Conservation (phyloP, 2,113 vertebrate species). For the Zingel zingel region DNA sequence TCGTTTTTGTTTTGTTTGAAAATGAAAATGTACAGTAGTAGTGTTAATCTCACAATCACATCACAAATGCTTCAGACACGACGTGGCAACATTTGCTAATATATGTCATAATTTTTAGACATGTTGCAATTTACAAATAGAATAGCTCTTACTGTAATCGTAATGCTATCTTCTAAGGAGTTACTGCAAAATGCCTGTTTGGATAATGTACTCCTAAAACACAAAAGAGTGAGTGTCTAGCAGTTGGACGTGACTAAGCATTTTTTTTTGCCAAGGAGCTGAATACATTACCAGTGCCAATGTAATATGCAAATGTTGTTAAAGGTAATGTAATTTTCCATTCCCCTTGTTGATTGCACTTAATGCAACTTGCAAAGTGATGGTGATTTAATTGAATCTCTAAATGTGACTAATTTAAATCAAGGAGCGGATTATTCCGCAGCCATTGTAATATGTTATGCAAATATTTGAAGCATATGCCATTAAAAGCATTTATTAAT, state of each 20-base stretch:
- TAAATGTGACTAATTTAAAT: conserved; percentile 75
- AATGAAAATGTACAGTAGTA: no score
- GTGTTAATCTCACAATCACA: conserved; percentile 18
- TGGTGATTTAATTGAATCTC: conserved; percentile 76
- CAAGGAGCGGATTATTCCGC: conserved; percentile 66
- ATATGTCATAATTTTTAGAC: background rate
- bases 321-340: conserved; percentile 74
- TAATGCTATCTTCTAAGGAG: conserved; percentile 34
- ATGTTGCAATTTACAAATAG: conserved; percentile 20
- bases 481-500: conserved; percentile 61
- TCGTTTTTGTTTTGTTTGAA: no score
- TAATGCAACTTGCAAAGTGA: conserved; percentile 69
- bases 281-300: conserved; percentile 61
- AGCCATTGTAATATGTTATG: conserved; percentile 68
- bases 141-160: background rate
- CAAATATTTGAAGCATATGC: conserved; percentile 70
- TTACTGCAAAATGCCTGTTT: conserved; percentile 19
- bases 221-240: conserved; percentile 41
- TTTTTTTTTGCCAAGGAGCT: conserved; percentile 59
- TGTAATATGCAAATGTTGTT: conserved; percentile 69
- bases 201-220: conserved; percentile 30
- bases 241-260: conserved; percentile 60
- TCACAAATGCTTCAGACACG: background rate
- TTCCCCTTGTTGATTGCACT: conserved; percentile 73
- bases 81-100: background rate